phyloP scores from a whole-genome alignment of 1,140 invertebrate species.

The Leptinotarsa lineolata region DNA sequence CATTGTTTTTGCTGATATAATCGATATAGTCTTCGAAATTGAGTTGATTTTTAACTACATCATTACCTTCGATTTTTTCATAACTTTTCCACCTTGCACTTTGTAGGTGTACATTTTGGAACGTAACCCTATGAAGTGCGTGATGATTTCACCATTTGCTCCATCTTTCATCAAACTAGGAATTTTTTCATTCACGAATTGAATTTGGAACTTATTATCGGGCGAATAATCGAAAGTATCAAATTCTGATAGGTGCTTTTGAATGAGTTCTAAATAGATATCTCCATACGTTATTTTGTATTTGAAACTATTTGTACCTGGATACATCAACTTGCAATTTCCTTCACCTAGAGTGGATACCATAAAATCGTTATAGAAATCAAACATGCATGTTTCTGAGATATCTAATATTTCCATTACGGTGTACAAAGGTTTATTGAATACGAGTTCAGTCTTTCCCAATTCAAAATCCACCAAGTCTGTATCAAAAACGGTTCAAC shows the following conservation, averaged over 20 bases:
- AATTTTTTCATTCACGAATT: conserved; percentile 57
- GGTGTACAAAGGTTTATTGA: conserved; percentile 53
- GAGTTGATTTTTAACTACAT: too few species aligned
- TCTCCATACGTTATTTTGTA: conserved; percentile 39
- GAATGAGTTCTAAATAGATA: not conserved
- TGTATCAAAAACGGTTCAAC: conserved; percentile 51
- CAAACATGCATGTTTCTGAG: conserved; percentile 47
- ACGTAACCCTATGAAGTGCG: not conserved
- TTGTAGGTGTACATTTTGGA: not conserved
- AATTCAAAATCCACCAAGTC: conserved; percentile 51
- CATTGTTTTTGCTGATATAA: too few species aligned
- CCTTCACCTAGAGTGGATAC: conserved; percentile 33
- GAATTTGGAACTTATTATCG: conserved; percentile 46
- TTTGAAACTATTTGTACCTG: conserved; percentile 55
- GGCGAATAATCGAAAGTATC: conserved; percentile 47
- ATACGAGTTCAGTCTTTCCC: conserved; percentile 42
- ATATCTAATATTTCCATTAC: conserved; percentile 52
- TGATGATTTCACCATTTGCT: conserved; percentile 25
- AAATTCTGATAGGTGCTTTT: conserved; percentile 29
- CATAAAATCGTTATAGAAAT: conserved; percentile 49
- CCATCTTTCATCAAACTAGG: conserved; percentile 61
- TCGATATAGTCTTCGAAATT: too few species aligned
- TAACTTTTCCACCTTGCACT: not conserved
- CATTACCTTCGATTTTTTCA: too few species aligned
- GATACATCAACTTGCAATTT: conserved; percentile 48